phyloP scores from a whole-genome alignment of 92 coral and sea anemone species.

The Heliopora coerulea region DNA sequence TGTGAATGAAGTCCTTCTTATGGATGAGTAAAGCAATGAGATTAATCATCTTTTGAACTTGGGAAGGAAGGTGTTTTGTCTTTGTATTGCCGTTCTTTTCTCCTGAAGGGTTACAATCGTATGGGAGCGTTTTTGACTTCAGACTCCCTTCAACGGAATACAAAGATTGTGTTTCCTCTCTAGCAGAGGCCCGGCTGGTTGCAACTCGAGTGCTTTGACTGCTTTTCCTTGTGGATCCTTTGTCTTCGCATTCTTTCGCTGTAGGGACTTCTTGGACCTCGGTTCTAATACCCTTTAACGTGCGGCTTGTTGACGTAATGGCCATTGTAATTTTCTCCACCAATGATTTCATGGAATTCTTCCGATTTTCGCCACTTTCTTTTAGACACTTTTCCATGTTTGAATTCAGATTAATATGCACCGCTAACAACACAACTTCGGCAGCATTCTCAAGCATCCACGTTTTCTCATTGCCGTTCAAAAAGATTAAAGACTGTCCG shows the following conservation, averaged over 20 bases:
- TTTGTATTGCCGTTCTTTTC: constrained; percentile 36
- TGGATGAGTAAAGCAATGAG: constrained; percentile 74
- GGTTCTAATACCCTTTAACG: constrained; percentile 66
- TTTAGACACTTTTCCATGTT: constrained; percentile 58
- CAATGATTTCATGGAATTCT: constrained; percentile 57
- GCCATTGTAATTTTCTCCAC: constrained; percentile 60
- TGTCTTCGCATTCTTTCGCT: constrained; percentile 48
- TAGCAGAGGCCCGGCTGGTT: constrained; percentile 36
- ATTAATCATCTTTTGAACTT: constrained; percentile 78
- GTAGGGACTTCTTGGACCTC: constrained; percentile 61
- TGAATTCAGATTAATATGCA: constrained; percentile 71
- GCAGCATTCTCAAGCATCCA: constrained; percentile 40
- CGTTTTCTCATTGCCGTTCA: constrained; percentile 27
- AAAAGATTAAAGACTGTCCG: constrained; percentile 14
- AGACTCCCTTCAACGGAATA: constrained; percentile 30
- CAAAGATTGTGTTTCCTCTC: constrained; percentile 19
- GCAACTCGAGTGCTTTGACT: constrained; percentile 22
- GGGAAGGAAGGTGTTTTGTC: constrained; percentile 57
- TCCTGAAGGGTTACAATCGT: constrained; percentile 26
- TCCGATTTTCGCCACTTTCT: constrained; percentile 46
- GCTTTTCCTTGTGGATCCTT: constrained; percentile 1
- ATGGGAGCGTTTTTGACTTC: neutral
- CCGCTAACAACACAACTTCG: constrained; percentile 65
- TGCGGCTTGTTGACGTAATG: constrained; percentile 59
- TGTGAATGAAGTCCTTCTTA: constrained; percentile 74